phyloP scores from a whole-genome alignment of 2,797 vertebrate genomes.

The Melanotaenia boesemani region DNA sequence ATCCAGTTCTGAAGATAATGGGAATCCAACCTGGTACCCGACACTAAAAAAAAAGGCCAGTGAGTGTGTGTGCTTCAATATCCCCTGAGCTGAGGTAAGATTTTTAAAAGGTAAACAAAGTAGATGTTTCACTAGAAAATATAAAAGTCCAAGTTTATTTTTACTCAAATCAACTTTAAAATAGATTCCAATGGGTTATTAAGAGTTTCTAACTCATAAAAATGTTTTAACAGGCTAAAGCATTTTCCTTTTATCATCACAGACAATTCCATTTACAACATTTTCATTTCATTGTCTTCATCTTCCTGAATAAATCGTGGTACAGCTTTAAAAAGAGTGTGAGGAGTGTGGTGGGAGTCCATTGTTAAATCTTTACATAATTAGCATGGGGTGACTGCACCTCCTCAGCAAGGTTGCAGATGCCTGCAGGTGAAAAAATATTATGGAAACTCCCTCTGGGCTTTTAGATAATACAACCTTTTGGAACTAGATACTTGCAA shows the following conservation, averaged over 20 bases:
- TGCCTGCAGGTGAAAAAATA: slow-evolving; percentile 1
- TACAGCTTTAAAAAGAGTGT: neutral
- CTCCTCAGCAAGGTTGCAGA: slow-evolving; percentile 16
- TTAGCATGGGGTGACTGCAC: slow-evolving; percentile 1
- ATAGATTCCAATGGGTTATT: neutral
- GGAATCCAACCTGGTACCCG: too few species aligned
- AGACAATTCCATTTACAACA: too few species aligned
- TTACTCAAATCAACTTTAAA: neutral
- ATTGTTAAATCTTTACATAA: slow-evolving; percentile 20
- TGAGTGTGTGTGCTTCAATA: too few species aligned
- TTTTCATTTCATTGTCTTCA: neutral
- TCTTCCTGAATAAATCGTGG: neutral
- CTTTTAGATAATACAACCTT: slow-evolving; percentile 23
- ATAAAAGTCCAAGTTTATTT: neutral
- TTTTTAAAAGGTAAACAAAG: too few species aligned
- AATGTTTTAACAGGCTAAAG: too few species aligned
- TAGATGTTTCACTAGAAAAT: too few species aligned
- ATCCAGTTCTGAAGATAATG: too few species aligned
- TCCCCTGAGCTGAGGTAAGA: too few species aligned
- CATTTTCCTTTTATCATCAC: too few species aligned
- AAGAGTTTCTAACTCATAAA: neutral
- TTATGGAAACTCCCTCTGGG: slow-evolving; percentile 20
- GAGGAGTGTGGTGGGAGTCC: neutral
- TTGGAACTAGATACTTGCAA: neutral
- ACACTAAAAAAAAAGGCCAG: too few species aligned